Evolutionary conservation across 2,797 vertebrate genomes (phyloP), one percentile per base, ranked within the genome.

Genomic region (Phataginus tetradactyla): DNA sequence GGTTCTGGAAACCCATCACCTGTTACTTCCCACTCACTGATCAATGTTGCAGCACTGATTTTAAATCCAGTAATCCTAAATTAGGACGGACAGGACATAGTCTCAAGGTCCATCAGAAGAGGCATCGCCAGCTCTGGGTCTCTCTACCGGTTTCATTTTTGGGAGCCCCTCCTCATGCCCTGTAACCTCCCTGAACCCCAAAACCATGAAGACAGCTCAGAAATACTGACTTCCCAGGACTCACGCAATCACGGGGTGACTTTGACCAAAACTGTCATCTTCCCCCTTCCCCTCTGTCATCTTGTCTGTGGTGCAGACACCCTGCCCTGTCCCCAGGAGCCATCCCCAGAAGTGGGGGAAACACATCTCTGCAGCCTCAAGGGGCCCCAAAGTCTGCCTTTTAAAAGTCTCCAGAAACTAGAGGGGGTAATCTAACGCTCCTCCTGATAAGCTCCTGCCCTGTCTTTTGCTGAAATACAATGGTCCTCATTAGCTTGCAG

Each of bases 381-480:
- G 49, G 55, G n/a, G 13, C 75, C 51, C 71, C 27, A 34, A 45
- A 59, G 55, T 20, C 80, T 17, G 59, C 75, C 80, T n/a, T 69
- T 42, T n/a, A 68, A 74, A 79, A 78, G 4, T 39, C 64, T 9
- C 34, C 11, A 53, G 66, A 78, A 55, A 68, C 74, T 39, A 45
- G 74, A 86, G 57, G 69, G 10, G 34, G 97, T 63, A 39, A 77
- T 18, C 91, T 6, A 68, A 86, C 51, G 27, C 93, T 53, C 15
- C 25, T 42, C 42, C 91, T 45, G 51, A 72, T 83, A 51, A 87
- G 1, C 49, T 4, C 34, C 17, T 14, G 37, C 15, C 3, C 68
- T 34, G 39, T 72, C 63, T 94, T 83, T 84, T 79, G n/a, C 90
- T 83, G 90, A 92, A 78, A 89, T 29, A 87, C 91, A 96, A 86